phyloP scores from a whole-genome alignment of 1,140 invertebrate genomes.

The Helicorthomorpha holstii region DNA sequence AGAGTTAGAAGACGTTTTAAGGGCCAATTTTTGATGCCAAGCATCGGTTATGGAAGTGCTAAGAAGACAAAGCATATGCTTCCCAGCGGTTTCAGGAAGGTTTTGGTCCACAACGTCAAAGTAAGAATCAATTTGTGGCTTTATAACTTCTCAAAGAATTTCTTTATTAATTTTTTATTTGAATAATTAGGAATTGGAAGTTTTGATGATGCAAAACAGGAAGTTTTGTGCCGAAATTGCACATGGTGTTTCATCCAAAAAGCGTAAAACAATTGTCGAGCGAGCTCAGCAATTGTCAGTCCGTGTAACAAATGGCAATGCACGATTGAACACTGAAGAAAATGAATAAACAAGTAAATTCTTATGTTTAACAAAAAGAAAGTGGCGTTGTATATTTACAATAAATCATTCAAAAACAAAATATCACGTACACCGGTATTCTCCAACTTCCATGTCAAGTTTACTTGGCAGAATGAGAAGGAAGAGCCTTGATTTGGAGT shows the following conservation, averaged over 20 bases:
- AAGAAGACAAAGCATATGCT: conserved; percentile 89
- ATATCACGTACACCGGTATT: too few relatives aligned
- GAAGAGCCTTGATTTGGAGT: too few relatives aligned
- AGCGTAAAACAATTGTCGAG: conserved; percentile 88
- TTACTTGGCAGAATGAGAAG: too few relatives aligned
- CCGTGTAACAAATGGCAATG: conserved; percentile 86
- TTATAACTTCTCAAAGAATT: background rate
- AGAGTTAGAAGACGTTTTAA: conserved; percentile 95
- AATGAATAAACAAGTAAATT: conserved; percentile 61
- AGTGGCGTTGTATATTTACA: too few relatives aligned
- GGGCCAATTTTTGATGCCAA: conserved; percentile 97
- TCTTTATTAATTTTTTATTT: background rate
- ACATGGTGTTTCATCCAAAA: conserved; percentile 89
- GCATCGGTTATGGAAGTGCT: conserved; percentile 95
- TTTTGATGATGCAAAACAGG: conserved; percentile 96
- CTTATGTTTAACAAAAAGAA: background rate
- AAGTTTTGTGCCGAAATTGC: conserved; percentile 96
- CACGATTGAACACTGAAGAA: conserved; percentile 91
- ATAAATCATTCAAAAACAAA: too few relatives aligned
- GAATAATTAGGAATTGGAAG: conserved; percentile 74
- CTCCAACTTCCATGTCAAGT: too few relatives aligned
- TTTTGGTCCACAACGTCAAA: conserved; percentile 65
- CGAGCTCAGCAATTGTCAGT: conserved; percentile 90
- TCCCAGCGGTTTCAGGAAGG: conserved; percentile 93
- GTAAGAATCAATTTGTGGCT: conserved; percentile 30